Conservation (phyloP, 2,797 vertebrate species). For the Luscinia luscinia region DNA sequence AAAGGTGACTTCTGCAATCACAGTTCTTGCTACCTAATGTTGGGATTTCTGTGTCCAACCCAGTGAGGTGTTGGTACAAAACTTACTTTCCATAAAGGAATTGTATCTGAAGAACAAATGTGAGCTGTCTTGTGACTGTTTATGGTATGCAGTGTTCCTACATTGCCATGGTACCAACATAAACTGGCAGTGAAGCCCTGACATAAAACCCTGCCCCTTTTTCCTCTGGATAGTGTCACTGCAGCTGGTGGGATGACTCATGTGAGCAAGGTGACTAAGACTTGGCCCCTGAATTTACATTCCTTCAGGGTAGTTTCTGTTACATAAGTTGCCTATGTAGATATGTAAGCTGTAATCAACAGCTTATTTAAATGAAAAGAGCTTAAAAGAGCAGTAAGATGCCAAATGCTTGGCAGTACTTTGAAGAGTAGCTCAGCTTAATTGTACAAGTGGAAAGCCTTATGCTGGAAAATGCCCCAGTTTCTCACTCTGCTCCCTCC, state of each 20-base stretch:
- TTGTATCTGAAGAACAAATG: neutral
- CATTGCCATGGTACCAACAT: neutral
- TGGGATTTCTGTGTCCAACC: rapidly evolving
- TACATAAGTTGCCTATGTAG: constrained; percentile 36
- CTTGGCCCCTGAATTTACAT: constrained; percentile 30
- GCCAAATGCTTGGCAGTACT: constrained; percentile 36
- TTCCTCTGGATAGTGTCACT: constrained; percentile 31
- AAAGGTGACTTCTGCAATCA: neutral
- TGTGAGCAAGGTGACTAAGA: constrained; percentile 44
- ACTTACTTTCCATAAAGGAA: neutral
- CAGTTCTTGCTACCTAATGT: neutral
- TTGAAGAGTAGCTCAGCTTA: constrained; percentile 45
- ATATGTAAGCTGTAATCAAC: constrained; percentile 43
- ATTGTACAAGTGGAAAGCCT: constrained; percentile 28
- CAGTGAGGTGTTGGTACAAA: neutral
- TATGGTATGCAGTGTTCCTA: neutral
- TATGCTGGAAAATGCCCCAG: constrained; percentile 46
- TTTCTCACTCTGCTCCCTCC: constrained; percentile 25
- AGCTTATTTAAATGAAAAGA: constrained; percentile 41
- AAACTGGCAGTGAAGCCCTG: neutral
- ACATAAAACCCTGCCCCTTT: neutral
- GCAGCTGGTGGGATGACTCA: constrained; percentile 45
- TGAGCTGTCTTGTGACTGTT: neutral
- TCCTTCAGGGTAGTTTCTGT: constrained; percentile 30
- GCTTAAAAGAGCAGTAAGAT: constrained; percentile 54